Conservation (phyloP, 2,113 vertebrate species). For the Kryptolebias marmoratus region DNA sequence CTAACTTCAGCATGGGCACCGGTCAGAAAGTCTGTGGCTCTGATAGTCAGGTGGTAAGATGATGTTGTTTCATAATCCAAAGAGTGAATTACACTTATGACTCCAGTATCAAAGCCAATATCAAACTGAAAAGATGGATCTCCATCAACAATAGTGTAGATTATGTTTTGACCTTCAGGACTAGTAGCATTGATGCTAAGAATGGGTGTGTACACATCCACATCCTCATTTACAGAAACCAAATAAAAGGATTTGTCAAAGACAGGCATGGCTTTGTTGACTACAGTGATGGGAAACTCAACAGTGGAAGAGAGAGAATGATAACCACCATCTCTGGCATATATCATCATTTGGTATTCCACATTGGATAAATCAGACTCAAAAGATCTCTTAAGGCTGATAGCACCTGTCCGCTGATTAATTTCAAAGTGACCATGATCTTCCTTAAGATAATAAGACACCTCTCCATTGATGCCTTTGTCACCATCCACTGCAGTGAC, state of each 20-base stretch:
- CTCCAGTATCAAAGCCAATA: slow-evolving; percentile 95
- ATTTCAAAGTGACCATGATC: slow-evolving; percentile 96
- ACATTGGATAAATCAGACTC: slow-evolving; percentile 93
- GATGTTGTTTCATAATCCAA: slow-evolving; percentile 89
- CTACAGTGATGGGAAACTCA: slow-evolving; percentile 93
- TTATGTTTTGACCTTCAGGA: slow-evolving; percentile 94
- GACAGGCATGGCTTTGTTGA: slow-evolving; percentile 98
- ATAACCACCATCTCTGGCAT: slow-evolving; percentile 90
- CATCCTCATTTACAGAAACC: slow-evolving; percentile 88
- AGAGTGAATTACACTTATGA: slow-evolving; percentile 89
- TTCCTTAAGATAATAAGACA: slow-evolving; percentile 90
- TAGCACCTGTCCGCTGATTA: slow-evolving; percentile 84
- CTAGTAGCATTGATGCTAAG: slow-evolving; percentile 95
- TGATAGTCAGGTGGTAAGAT: slow-evolving; percentile 87
- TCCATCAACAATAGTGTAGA: slow-evolving; percentile 95
- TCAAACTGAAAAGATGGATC: slow-evolving; percentile 91
- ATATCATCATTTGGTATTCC: slow-evolving; percentile 89
- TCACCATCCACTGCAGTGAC: slow-evolving; percentile 92
- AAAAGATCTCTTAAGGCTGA: slow-evolving; percentile 90
- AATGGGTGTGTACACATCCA: slow-evolving; percentile 89
- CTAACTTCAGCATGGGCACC: slow-evolving; percentile 93
- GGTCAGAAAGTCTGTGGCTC: slow-evolving; percentile 93
- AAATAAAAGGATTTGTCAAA: slow-evolving; percentile 96
- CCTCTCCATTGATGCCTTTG: slow-evolving; percentile 91
- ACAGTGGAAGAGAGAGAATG: slow-evolving; percentile 86